Evolutionary conservation across 2,797 vertebrate species (phyloP), one percentile per base, ranked within the genome.

Genomic region (Picus viridis): DNA sequence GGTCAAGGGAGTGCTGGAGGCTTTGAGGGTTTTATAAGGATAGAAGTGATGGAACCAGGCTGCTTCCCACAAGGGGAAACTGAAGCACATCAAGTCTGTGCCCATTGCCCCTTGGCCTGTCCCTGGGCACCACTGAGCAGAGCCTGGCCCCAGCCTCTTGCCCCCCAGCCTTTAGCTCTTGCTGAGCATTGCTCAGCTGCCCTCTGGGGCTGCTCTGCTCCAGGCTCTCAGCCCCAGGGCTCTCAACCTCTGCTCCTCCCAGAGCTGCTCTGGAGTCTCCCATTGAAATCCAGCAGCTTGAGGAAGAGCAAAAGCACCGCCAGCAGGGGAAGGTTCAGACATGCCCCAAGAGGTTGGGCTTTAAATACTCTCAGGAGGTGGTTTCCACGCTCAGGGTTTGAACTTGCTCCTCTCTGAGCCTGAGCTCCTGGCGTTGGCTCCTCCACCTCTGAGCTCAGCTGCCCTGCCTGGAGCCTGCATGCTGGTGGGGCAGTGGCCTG

Each of bases 41-140:
- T 36, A 9, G 12, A 20, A 54, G 3, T 0, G 0, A 39, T 24
- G 13, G 27, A 27, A 56, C 56, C 32, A 22, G 29, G 12, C 7
- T 7, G 2, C 6, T 51, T 64, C 45, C 39, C 13, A 57, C 2
- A 11, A 10, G 34, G 78, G 34, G 61, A 93, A 76, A 85, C 64
- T 58, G 91, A 93, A 64, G 86, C 83, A 62, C 2, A 1, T 32
- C 10, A 32, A 47, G 59, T 47, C 22, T 22, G 47, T 49, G 19
- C 47, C 47, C 19, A 22, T 10, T 49, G 47, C 47, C 11, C 20
- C 10, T 22, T 22, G 47, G 6, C 11, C 47, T 23, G 20, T 23
- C 47, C 47, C 47, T 49, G 47, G 47, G 47, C 47, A 49, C 47
- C 47, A 49, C 47, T 49, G 47, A 49, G 47, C 47, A 49, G 47